Evolutionary conservation across 2,113 vertebrate species (phyloP).

Genomic region (Pomatorhinus ruficollis): DNA sequence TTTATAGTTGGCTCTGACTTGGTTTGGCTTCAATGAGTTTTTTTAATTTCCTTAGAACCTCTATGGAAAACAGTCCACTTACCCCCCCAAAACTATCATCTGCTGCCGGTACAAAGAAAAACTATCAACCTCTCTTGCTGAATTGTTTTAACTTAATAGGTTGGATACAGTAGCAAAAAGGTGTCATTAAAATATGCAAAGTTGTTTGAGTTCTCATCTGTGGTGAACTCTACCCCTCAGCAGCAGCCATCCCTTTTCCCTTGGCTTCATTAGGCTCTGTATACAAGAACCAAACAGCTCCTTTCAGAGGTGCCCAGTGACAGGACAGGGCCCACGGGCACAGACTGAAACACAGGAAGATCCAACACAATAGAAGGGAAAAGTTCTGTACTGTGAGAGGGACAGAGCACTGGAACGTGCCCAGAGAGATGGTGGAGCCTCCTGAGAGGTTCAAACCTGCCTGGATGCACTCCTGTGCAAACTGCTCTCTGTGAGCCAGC

Average conservation of each 20-base stretch:
- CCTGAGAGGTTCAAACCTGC: not conserved
- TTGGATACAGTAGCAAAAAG: not conserved
- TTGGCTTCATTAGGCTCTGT: not conserved
- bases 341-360: rapidly evolving
- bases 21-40: not conserved
- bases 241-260: not conserved
- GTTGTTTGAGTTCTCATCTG: not conserved
- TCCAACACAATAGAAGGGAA: not conserved
- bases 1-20: not conserved
- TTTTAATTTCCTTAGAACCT: not conserved
- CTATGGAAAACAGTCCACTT: not conserved
- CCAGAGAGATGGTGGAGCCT: not conserved
- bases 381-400: not conserved
- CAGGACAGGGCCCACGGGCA: not conserved
- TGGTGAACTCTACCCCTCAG: not conserved
- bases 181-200: not conserved
- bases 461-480: not conserved
- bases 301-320: not conserved
- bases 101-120: not conserved
- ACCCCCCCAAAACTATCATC: not conserved
- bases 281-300: not conserved
- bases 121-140: not conserved
- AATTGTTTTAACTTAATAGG: not conserved
- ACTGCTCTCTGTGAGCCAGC: not conserved
- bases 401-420: not conserved